Evolutionary conservation across 2,888 invertebrate species (phyloP), one percentile per base, ranked within the genome.

Genomic region (Coelinius sp.): DNA sequence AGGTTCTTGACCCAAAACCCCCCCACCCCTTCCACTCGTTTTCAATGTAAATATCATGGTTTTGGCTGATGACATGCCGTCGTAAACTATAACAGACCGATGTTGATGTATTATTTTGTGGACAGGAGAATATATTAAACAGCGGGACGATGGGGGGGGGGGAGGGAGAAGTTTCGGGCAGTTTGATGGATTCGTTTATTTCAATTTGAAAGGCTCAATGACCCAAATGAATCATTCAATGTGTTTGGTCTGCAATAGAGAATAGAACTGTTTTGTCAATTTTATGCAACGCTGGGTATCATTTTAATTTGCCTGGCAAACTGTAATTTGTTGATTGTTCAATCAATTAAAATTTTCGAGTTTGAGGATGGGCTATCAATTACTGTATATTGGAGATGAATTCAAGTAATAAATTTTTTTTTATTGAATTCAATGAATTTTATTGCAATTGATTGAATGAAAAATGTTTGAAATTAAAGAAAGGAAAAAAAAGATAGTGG

Each of bases 281-380:
- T 59, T 59, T 59, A 59, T 17, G 59, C 17, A 17, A n/a, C 4
- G 35, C 35, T 59, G 59, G 31, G 5, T 31, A 31, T 59, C 14
- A 59, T 59, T 59, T 35, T 35, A 17, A 59, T 59, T 59, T 17
- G 5, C 6, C 59, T 35, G 53, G n/a, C 53, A 25, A n/a, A 59
- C 31, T 31, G 20, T 59, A 31, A 31, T 59, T n/a, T 59, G 53
- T 53, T 59, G 31, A 59, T 59, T 59, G 59, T 59, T 59, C 59
- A 31, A 31, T 17, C 10, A 35, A 35, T 59, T 4, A 8, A 17
- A 59, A 17, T 35, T 17, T 35, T 14, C 10, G 31, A 6, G 14
- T 59, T 59, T 35, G 14, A 20, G 17, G 20, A 20, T 59, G 59
- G 35, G 20, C 20, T 53, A 53, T 53, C 53, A 59, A 59, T 59